A percentile compares a stretch with the other conserved stretches of the same genome.
Conservation (phyloP, 2,797 vertebrate species). For the Spondyliosoma cantharus region DNA sequence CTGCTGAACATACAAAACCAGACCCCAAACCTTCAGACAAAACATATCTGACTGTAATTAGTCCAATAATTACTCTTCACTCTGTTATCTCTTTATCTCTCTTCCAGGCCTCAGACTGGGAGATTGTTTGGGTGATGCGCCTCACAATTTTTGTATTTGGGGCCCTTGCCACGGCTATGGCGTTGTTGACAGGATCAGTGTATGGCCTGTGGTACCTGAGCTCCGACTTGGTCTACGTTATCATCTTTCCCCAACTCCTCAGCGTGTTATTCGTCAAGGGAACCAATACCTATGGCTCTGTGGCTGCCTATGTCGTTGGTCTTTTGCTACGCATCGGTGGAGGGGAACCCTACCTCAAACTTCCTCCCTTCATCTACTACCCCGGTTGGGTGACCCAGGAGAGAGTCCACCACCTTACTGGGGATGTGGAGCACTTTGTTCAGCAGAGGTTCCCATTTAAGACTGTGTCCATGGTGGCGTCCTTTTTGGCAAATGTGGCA, state of each 20-base stretch:
- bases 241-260: conserved; percentile 97
- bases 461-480: conserved; percentile 92
- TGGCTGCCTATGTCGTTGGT: conserved; percentile 92
- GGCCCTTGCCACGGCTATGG: conserved; percentile 93
- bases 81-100: conserved; percentile 24
- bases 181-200: conserved; percentile 92
- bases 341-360: conserved; percentile 94
- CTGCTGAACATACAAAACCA: background rate
- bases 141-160: conserved; percentile 96
- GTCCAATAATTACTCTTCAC: background rate
- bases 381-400: conserved; percentile 90
- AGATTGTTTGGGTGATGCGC: conserved; percentile 97
- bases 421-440: conserved; percentile 83
- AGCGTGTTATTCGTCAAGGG: conserved; percentile 95
- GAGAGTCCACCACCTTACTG: conserved; percentile 80
- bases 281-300: conserved; percentile 96
- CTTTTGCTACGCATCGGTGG: conserved; percentile 93
- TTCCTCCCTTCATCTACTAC: conserved; percentile 94
- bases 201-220: conserved; percentile 99
- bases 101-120: conserved; percentile 91
- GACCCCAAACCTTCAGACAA: background rate
- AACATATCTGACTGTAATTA: no score
- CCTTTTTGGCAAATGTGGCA: conserved; percentile 89
- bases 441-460: conserved; percentile 96
- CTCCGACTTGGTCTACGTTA: conserved; percentile 97